Base-by-base conservation (phyloP, 2,888 invertebrate genomes). In the Tiliacea aurago region DNA sequence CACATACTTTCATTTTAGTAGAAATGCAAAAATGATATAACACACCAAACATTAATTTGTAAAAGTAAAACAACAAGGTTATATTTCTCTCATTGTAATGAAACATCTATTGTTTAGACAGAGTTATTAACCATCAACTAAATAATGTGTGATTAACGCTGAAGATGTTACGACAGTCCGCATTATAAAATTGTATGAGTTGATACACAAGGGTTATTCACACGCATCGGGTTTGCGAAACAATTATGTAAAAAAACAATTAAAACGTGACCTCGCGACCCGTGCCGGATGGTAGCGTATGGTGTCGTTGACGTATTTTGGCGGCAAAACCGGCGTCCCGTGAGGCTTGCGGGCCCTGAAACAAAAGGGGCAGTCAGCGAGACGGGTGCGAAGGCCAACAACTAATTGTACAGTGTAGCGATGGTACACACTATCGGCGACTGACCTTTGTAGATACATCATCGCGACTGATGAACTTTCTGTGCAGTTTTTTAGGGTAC, bases 201-300 rank as follows among this genome's bases (percentile, higher is more conserved):
- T 86, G 85, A 87, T 83, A 87, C 88, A 89, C 83, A 86, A 86
- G 90, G 93, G 93, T 92, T 91, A 91, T 95, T 95, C 94, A 92
- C 95, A 95, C 92, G 92, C 88, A 89, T 87, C 86, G 62, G 80
- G 83, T 85, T 91, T 89, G 88, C 89, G 89, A 91, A 94, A 95
- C 92, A 90, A 93, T 95, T 95, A 95, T 93, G 93, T 95, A 95
- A 95, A 95, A 95, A 91, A 90, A 93, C 92, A 94, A 94, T 94
- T 93, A 94, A 90, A 94, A 90, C 82, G 55, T 92, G 94, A 94
- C 95, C 95, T 95, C 95, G 90, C 90, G 90, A 88, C 89, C 91
- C 81, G 87, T 85, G 86, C 89, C 93, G 94, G 94, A 95, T 93
- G 91, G 84, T 80, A 76, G 71, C 51, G 66, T 86, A 80, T 83